Percentiles rank a stretch among this genome's conserved stretches.
Evolutionary conservation across 2,797 vertebrate genomes (phyloP).

Genomic region (Sebastes steindachneri): DNA sequence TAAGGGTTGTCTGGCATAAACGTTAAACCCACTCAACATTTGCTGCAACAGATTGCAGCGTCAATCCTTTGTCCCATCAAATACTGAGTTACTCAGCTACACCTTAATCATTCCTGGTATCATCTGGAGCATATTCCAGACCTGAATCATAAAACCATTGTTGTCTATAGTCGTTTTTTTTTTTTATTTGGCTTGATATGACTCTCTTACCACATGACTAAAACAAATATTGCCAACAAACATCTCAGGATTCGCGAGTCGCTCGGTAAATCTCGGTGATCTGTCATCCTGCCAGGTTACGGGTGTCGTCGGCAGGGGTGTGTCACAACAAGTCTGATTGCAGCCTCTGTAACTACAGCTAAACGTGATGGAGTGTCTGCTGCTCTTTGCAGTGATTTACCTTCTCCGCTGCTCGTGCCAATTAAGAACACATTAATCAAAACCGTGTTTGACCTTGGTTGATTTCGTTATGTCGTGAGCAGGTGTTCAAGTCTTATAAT

Average conservation of each 20-base stretch:
- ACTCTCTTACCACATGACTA: not conserved
- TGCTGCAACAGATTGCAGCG: not conserved
- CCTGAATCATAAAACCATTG: not conserved
- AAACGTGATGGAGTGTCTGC: conserved; percentile 37
- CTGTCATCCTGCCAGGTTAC: conserved; percentile 33
- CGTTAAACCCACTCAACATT: not conserved
- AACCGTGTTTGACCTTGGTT: conserved; percentile 24
- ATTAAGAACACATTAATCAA: conserved; percentile 52
- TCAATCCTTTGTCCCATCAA: not conserved
- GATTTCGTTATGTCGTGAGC: not conserved
- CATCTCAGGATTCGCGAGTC: not conserved
- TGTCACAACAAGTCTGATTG: conserved; percentile 44
- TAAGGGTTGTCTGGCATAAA: not conserved
- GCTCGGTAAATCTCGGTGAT: not conserved
- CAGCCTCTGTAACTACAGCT: conserved; percentile 7
- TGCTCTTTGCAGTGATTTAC: conserved; percentile 5
- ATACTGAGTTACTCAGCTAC: not conserved
- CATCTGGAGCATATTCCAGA: not conserved
- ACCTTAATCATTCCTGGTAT: not conserved
- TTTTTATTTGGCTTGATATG: not conserved
- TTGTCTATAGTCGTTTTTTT: not conserved
- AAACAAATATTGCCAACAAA: not conserved
- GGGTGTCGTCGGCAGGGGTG: conserved; percentile 21
- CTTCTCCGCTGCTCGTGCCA: conserved; percentile 17
- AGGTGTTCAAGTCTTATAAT: not conserved